Evolutionary conservation across 64 coral and sea anemone species (phyloP).

Genomic region (Hydrozoanthus tunicans): DNA sequence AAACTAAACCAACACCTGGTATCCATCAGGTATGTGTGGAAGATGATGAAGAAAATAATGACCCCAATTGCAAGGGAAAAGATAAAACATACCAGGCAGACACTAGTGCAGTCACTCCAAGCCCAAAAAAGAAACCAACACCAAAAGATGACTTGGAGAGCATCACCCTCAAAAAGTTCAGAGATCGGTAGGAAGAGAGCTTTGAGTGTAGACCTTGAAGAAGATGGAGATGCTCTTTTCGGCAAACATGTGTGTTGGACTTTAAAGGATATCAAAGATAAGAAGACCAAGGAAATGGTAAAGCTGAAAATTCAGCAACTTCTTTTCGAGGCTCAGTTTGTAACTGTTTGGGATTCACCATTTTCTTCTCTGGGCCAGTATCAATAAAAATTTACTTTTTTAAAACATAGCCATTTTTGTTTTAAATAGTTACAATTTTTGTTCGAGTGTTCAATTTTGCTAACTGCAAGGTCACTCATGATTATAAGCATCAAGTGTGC

Average conservation of each 20-base stretch:
- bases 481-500: no score
- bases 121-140: conserved; percentile 2
- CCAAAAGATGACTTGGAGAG: conserved; percentile 52
- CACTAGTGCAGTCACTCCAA: not conserved
- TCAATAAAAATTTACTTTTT: not conserved
- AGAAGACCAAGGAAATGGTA: not conserved
- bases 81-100: not conserved
- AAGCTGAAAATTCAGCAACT: conserved; percentile 67
- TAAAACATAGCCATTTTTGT: not conserved
- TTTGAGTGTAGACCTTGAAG: not conserved
- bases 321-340: conserved; percentile 64
- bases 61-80: not conserved
- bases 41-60: conserved; percentile 3
- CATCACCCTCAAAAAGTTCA: conserved; percentile 16
- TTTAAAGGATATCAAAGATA: conserved; percentile 57
- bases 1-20: conserved; percentile 37
- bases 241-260: conserved; percentile 56
- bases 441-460: no score
- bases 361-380: conserved; percentile 37
- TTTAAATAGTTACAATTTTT: no score
- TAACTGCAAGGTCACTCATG: no score
- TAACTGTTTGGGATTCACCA: conserved; percentile 46
- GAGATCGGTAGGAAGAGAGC: conserved; percentile 23
- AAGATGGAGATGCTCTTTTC: conserved; percentile 62
- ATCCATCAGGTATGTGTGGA: not conserved